Conservation (phyloP, 2,113 vertebrate species). For the Cynocephalus volans region DNA sequence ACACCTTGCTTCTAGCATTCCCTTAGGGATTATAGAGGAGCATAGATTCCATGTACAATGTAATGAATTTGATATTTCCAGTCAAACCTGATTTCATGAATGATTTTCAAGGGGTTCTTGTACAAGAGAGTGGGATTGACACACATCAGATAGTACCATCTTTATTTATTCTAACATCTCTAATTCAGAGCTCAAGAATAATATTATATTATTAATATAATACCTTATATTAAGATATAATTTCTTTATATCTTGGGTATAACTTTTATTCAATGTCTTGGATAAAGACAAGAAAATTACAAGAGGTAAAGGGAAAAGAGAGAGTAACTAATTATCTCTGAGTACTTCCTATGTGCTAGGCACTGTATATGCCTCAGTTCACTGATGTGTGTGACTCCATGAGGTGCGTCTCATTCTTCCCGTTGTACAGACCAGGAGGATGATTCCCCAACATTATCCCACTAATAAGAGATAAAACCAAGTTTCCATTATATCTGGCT, state of each 20-base stretch:
- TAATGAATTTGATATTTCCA: not conserved
- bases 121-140: not conserved
- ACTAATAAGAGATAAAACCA: not conserved
- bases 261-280: not conserved
- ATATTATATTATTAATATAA: too few species aligned
- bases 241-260: too few species aligned
- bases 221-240: too few species aligned
- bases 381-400: too few species aligned
- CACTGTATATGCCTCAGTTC: not conserved
- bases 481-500: not conserved
- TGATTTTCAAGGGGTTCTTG: slow-evolving; percentile 25
- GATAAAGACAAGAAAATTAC: not conserved
- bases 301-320: not conserved
- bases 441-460: too few species aligned
- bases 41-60: not conserved
- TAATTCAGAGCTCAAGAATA: not conserved
- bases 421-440: not conserved
- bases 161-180: slow-evolving; percentile 32
- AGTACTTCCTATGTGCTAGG: not conserved
- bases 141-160: not conserved
- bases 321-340: not conserved
- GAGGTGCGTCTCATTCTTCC: not conserved
- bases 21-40: not conserved
- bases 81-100: slow-evolving; percentile 49
- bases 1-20: not conserved